Base-by-base conservation (phyloP, 2,797 vertebrate species). In the Buceros bicornis region DNA sequence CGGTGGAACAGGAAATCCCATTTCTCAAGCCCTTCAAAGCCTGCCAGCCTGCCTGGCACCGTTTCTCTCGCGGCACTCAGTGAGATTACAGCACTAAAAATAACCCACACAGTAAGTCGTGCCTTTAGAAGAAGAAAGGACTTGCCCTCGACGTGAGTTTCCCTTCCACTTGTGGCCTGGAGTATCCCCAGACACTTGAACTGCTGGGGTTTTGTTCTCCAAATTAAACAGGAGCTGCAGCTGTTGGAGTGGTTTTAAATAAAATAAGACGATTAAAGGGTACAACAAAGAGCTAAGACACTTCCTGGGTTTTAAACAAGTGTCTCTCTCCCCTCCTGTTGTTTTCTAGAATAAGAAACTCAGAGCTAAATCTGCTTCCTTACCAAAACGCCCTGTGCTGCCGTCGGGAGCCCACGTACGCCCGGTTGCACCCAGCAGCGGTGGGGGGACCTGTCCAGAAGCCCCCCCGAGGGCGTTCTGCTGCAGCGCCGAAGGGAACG, bases 81-180 rank as follows among this genome's bases (percentile, higher is more conserved):
- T 54, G 82, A 95, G 97, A 97, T 97, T 95, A 96, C 31, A 40
- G 95, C 64, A 82, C 96, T 94, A 97, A 97, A 97, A 97, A 97
- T 97, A 97, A 95, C 86, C 31, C 72, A 54, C 73, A 86, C 86
- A 95, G 29, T 92, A 96, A 93, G 10, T 47, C 50, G 84, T 65
- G 57, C 66, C 54, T 90, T 96, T 87, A 92, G 84, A 79, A 94
- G 80, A 96, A 95, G 82, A 96, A 95, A 95, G 83, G 79, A 95
- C 71, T 87, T 61, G 74, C 95, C 90, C 96, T 93, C 64, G 29
- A 0, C 53, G 90, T 61, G 67, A 78, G 93, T 65, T 95, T 90
- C 88, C 90, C 88, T 95, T 95, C 93, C 90, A 94, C 86, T 92
- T 66, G 62, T 73, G 73, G 95, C 96, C 96, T 96, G 73, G 22